Percentiles rank a stretch among this genome's conserved stretches.
Conservation (phyloP, 2,797 vertebrate genomes). For the Myotis daubentonii region DNA sequence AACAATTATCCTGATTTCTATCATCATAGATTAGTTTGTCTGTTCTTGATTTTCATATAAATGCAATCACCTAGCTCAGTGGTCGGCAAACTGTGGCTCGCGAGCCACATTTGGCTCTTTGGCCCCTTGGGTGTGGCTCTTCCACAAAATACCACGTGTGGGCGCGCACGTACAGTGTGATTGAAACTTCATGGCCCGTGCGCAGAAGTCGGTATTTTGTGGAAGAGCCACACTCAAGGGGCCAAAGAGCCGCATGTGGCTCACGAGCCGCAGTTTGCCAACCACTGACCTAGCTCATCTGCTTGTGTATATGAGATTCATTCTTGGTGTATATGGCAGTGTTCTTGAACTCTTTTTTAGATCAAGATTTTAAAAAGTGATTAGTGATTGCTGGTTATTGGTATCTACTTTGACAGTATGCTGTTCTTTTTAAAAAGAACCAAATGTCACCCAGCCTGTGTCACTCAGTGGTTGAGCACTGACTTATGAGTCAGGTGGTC, state of each 20-base stretch:
- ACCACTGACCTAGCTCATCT: background rate
- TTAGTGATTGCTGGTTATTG: conserved; percentile 14
- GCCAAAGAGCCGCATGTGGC: too few species aligned
- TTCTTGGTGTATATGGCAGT: background rate
- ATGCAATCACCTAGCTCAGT: background rate
- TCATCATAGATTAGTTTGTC: background rate
- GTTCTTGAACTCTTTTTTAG: conserved; percentile 19
- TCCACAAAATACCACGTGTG: too few species aligned
- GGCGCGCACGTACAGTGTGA: too few species aligned
- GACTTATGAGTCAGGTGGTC: too few species aligned
- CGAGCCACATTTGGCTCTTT: too few species aligned
- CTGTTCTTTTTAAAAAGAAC: conserved; percentile 32
- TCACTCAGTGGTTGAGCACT: too few species aligned
- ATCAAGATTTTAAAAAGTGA: background rate
- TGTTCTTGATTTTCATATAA: conserved; percentile 3
- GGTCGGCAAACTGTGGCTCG: too few species aligned
- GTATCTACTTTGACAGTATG: conserved; percentile 3
- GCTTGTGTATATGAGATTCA: background rate
- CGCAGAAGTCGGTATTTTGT: too few species aligned
- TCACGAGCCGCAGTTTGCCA: too few species aligned
- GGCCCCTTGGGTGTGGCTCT: too few species aligned
- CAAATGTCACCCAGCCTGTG: background rate
- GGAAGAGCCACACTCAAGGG: too few species aligned
- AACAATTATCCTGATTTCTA: background rate
- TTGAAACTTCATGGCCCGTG: too few species aligned